A percentile compares a stretch with the other conserved stretches of the same genome.
phyloP scores from a whole-genome alignment of 2,888 invertebrate genomes.

The Cheiracanthium punctorium region DNA sequence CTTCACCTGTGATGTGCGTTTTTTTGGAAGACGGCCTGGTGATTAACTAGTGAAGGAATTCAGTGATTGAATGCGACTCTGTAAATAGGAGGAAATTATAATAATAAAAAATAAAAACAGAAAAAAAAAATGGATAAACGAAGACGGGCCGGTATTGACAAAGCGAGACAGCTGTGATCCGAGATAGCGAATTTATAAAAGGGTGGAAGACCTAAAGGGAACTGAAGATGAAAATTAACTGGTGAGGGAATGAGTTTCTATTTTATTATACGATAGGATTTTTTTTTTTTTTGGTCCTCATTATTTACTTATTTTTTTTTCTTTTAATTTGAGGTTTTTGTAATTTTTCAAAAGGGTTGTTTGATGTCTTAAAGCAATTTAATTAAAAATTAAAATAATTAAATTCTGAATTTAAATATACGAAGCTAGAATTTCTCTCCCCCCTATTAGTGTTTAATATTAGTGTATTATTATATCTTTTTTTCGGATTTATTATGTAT shows the following conservation, averaged over 20 bases:
- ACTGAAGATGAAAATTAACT: slow-evolving; percentile 62
- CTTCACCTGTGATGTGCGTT: too few species aligned
- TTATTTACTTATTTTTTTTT: slow-evolving; percentile 16
- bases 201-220: neutral
- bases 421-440: too few species aligned
- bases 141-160: neutral
- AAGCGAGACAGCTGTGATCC: neutral
- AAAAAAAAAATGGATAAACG: neutral
- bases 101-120: too few species aligned
- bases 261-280: neutral
- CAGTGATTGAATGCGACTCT: too few species aligned
- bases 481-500: neutral
- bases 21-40: too few species aligned
- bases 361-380: neutral
- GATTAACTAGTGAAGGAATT: too few species aligned
- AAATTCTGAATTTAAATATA: too few species aligned
- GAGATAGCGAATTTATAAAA: neutral
- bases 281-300: too few species aligned
- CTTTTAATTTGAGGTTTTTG: neutral
- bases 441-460: too few species aligned
- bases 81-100: too few species aligned
- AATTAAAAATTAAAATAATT: too few species aligned
- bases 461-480: neutral
- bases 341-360: slow-evolving; percentile 1
- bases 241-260: slow-evolving; percentile 39